Conservation (phyloP, 2,888 invertebrate genomes). For the Sphaerophoria taeniata region DNA sequence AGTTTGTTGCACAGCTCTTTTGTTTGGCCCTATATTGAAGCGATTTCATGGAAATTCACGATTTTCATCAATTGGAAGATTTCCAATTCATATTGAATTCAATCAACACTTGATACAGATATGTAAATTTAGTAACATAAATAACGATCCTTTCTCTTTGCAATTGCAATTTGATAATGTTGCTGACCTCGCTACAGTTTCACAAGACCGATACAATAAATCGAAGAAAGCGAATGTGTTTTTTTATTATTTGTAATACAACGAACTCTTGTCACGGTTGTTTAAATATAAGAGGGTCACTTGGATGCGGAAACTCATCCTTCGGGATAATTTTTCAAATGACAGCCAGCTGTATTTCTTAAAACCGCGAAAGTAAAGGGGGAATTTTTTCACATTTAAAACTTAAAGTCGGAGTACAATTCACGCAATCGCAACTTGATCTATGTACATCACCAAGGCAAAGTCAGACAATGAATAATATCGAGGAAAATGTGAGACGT, state of each 20-base stretch:
- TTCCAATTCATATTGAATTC: conserved; percentile 47
- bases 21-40: conserved; percentile 55
- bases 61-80: conserved; percentile 44
- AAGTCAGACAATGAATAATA: conserved; percentile 72
- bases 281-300: conserved; percentile 28
- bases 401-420: conserved; percentile 11
- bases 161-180: conserved; percentile 60
- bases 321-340: conserved; percentile 44
- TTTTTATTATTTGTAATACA: conserved; percentile 37
- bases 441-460: conserved; percentile 66
- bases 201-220: conserved; percentile 64
- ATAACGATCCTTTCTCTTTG: conserved; percentile 69
- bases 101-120: conserved; percentile 26
- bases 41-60: conserved; percentile 13
- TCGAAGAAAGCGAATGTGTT: conserved; percentile 72
- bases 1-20: conserved; percentile 66
- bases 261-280: conserved; percentile 41
- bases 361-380: conserved; percentile 27
- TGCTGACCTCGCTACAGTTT: conserved; percentile 73
- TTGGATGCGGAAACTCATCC: conserved; percentile 60
- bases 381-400: background rate
- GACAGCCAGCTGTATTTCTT: conserved; percentile 51
- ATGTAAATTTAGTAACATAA: conserved; percentile 51
- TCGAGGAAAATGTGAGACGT: conserved; percentile 78
- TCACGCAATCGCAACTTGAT: conserved; percentile 63